Percentiles rank a stretch among this genome's conserved stretches.
Evolutionary conservation across 2,113 vertebrate species (phyloP).

Genomic region (Alouatta palliata): DNA sequence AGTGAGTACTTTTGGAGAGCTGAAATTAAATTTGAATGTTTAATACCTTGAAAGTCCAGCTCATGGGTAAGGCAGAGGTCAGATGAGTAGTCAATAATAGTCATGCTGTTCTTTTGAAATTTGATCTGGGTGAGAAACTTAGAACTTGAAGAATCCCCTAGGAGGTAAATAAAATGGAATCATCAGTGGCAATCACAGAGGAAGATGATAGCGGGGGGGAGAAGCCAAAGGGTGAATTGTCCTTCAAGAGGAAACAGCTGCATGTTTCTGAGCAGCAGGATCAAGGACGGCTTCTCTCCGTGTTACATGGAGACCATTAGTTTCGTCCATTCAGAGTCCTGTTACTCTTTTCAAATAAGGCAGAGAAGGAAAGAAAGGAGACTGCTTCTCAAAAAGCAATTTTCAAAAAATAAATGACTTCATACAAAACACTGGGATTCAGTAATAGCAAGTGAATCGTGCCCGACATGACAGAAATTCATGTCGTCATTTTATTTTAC

Average conservation of each 20-base stretch:
- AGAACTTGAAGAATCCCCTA: background rate
- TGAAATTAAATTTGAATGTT: conserved; percentile 11
- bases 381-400: conserved; percentile 8
- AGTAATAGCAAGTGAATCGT: background rate
- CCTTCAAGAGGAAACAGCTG: background rate
- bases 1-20: background rate
- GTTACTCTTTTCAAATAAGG: background rate
- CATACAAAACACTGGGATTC: background rate
- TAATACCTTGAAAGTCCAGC: background rate
- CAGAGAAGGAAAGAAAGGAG: background rate
- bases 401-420: background rate
- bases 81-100: background rate
- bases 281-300: background rate
- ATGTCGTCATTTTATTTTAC: background rate
- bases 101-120: background rate
- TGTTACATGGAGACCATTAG: background rate
- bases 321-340: background rate
- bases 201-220: background rate
- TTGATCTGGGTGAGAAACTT: background rate
- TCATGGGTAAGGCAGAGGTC: background rate
- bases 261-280: background rate
- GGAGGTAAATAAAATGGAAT: background rate
- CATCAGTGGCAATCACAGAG: background rate
- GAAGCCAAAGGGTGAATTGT: background rate
- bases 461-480: background rate